Evolutionary conservation across 2,888 invertebrate species (phyloP).

Genomic region (Trichacis sp.): DNA sequence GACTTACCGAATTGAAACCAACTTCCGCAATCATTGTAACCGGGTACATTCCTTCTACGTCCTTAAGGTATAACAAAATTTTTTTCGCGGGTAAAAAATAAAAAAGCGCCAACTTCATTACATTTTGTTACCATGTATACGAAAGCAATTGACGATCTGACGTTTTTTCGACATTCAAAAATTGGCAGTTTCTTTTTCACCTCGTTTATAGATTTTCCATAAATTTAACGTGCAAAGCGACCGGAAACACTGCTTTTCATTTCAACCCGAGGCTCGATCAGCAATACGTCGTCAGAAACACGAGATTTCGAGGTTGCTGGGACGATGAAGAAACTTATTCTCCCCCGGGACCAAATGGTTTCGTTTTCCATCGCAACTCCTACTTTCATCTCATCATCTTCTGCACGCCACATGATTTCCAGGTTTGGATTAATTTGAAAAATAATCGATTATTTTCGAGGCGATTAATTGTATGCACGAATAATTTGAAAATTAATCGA

Average conservation of each 20-base stretch:
- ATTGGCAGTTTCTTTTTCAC: too few relatives aligned
- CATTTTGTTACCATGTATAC: neutral
- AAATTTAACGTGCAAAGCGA: conserved; percentile 71
- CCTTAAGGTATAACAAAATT: conserved; percentile 53
- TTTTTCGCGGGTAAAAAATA: too few relatives aligned
- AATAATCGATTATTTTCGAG: too few relatives aligned
- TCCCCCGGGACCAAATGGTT: conserved; percentile 50
- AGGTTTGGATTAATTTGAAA: too few relatives aligned
- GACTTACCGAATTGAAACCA: conserved; percentile 52
- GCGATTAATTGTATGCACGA: too few relatives aligned
- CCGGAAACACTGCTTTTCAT: conserved; percentile 79
- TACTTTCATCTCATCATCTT: conserved; percentile 63
- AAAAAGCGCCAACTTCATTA: too few relatives aligned
- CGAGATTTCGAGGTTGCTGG: conserved; percentile 78
- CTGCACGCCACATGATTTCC: conserved; percentile 59
- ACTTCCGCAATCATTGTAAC: conserved; percentile 61
- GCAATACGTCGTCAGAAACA: conserved; percentile 83
- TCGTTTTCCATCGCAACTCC: conserved; percentile 53
- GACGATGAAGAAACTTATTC: conserved; percentile 80
- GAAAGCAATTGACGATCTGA: neutral
- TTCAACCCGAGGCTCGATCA: conserved; percentile 85
- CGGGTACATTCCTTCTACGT: conserved; percentile 60
- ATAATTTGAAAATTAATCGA: too few relatives aligned
- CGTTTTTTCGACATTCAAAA: neutral
- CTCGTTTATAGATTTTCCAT: conserved; percentile 73